Base-by-base conservation (phyloP, 2,888 invertebrate species). In the Leptopilina syphax region DNA sequence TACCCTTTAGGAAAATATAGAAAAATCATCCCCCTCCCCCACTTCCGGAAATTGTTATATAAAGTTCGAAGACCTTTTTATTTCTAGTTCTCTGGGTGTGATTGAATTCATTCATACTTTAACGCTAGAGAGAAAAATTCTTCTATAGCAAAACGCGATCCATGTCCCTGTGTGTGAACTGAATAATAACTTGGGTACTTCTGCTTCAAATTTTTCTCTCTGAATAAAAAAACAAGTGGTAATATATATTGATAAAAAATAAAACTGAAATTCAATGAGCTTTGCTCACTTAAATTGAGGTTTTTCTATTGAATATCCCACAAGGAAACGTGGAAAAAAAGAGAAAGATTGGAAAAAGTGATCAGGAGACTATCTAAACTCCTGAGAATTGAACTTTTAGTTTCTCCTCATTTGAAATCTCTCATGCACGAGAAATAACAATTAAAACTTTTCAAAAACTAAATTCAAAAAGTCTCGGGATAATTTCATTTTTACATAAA, bases 81-180 rank as follows among this genome's bases (percentile, higher is more conserved):
- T 70, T 70, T 70, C 54, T 47, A 6, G 24, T 27, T 60, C 24
- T 7, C 24, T 7, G 12, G 54, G 68, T 47, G 54, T 70, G 27
- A 68, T 24, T 68, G 68, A 68, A 68, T 68, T 68, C 47, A 24
- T 50, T 24, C 12, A 68, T 68, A 68, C 68, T 68, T 68, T 50
- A 68, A 10, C 10, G 12, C 24, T 9, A 10, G 24, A 24, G 24
- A 24, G 10, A 50, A 18, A 50, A 68, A 47, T 50, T 68, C 24
- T 68, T 18, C 3, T 18, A 47, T 24, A 44, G 44, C 24, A 18
- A 68, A 68, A 47, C 2, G 68, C 24, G 18, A 24, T 68, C 18
- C 18, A 50, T 50, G 10, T 50, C 18, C 18, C 68, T 50, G 10
- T 50, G 18, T 68, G 68, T 68, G 68, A 68, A 50, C 68, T 68